phyloP scores from a whole-genome alignment of 2,797 vertebrate species.

The Hephaestus fuliginosus region DNA sequence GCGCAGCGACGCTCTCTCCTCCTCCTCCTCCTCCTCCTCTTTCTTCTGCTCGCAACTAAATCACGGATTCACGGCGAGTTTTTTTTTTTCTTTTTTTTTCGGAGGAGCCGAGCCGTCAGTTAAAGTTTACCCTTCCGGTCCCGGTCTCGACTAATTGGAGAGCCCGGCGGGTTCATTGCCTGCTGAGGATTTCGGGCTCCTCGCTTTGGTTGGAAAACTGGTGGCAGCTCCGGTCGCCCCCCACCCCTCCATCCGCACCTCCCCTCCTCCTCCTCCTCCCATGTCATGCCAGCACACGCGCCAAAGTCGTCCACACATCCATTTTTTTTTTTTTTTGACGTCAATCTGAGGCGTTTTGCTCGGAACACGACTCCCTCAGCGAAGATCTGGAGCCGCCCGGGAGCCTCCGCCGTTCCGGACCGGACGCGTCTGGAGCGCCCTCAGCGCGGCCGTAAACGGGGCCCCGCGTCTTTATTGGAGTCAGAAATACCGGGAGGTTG shows the following conservation, averaged over 20 bases:
- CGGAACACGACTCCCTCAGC: constrained; percentile 28
- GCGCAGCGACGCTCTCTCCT: constrained; percentile 50
- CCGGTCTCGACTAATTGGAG: constrained; percentile 9
- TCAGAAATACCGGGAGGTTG: constrained; percentile 48
- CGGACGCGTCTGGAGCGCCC: constrained; percentile 49
- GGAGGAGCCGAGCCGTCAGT: constrained; percentile 31
- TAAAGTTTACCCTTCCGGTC: constrained; percentile 52
- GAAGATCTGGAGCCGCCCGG: constrained; percentile 13
- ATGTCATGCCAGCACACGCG: constrained; percentile 46
- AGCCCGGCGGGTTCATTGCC: constrained; percentile 30
- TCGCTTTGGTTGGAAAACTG: constrained; percentile 17
- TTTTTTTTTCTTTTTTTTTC: background rate
- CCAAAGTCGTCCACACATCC: constrained; percentile 66
- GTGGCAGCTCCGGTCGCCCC: constrained; percentile 27
- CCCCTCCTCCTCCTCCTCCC: too few relatives aligned
- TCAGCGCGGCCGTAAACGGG: constrained; percentile 41
- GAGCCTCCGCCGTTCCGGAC: constrained; percentile 33
- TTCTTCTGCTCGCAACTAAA: constrained; percentile 49
- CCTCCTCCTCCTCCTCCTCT: constrained; percentile 7
- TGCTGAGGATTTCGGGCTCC: constrained; percentile 18
- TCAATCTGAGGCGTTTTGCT: constrained; percentile 52
- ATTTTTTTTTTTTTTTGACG: constrained; percentile 57
- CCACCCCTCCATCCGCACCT: too few relatives aligned
- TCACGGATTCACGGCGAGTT: constrained; percentile 53
- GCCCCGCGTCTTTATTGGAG: constrained; percentile 58